Evolutionary conservation across 2,888 invertebrate species (phyloP), one percentile per base, ranked within the genome.

Genomic region (Drosophila atripex): DNA sequence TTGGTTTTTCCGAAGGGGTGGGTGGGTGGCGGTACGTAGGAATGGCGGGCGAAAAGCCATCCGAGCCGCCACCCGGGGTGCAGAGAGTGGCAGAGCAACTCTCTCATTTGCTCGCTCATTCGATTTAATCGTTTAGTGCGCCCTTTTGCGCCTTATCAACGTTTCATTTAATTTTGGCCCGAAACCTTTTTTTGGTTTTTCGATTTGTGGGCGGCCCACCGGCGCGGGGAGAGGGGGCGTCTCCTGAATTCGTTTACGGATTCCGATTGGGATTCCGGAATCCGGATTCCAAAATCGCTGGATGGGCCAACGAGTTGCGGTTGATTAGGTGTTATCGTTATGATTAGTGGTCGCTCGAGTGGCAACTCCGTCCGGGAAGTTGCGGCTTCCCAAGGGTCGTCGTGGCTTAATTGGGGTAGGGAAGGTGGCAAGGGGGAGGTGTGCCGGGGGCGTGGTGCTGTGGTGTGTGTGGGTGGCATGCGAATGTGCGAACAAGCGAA

Each of bases 121-220:
- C 82, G 82, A 83, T 83, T 83, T 88, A 88, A 83, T 86, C 82
- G 82, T 87, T 88, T 87, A 86, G 82, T 88, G 88, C 71, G 82
- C 82, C 82, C 82, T 82, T 82, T 82, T 82, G 88, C 85, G 88
- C 88, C 82, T 88, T 82, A 82, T 82, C 88, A 88, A 88, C 85
- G 78, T 88, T 83, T 83, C 88, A 88, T 83, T 83, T 83, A 87
- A 83, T 83, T 83, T 88, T 88, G 56, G 63, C 78, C 75, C 52
- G 69, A 88, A 78, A 71, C 74, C 70, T 73, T 70, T 58, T 69
- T 69, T 72, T n/a, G 60, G 60, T 53, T 49, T 53, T 49, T 64
- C 65, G 30, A 39, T 51, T 32, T 52, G 43, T 51, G 49, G 49
- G 43, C 18, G 46, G n/a, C n/a, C n/a, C n/a, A n/a, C n/a, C n/a